Base-by-base conservation (phyloP, 2,888 invertebrate genomes). In the Cephus pygmeus region DNA sequence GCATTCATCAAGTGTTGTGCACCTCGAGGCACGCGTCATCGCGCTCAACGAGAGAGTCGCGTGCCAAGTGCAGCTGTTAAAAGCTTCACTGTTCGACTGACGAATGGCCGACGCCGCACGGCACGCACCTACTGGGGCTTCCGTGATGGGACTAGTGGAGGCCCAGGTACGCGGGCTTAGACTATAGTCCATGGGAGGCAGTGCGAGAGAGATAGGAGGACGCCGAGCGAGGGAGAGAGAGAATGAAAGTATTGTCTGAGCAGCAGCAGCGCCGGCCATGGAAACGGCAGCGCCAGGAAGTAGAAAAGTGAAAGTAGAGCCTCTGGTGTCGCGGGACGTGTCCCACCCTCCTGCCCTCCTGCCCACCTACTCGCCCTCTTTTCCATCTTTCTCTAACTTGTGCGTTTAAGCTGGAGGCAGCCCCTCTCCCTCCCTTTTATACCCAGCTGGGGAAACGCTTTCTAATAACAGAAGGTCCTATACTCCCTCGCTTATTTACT, bases 401-500 rank as follows among this genome's bases (percentile, higher is more conserved):
- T 2, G 23, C 56, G 56, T 56, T 56, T 23, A 56, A 56, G 23
- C 56, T 9, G 23, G 56, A 56, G 1, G 73, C 79, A 76, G 73
- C 71, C 68, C 74, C 74, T 34, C 30, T 73, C 71, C 23, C 23
- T 9, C 56, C 56, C 9, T 56, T 56, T 56, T 56, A 56, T 56
- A 56, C 56, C 23, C 56, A 56, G 56, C 56, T 56, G 77, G 71
- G 73, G 77, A 78, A 80, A 77, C 76, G 82, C 79, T 85, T 84
- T 84, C 84, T 84, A 84, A 84, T 84, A 85, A 81, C 85, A 79
- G 81, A 84, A 79, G 75, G 78, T 31, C 33, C 71, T 69, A 40
- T 76, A 69, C 73, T 75, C 73, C 79, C 81, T 79, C 79, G 80
- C 76, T 84, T 86, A 87, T 87, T 85, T 86, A 84, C 85, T 83